phyloP scores from a whole-genome alignment of 2,113 vertebrate species.

The Nestor notabilis region DNA sequence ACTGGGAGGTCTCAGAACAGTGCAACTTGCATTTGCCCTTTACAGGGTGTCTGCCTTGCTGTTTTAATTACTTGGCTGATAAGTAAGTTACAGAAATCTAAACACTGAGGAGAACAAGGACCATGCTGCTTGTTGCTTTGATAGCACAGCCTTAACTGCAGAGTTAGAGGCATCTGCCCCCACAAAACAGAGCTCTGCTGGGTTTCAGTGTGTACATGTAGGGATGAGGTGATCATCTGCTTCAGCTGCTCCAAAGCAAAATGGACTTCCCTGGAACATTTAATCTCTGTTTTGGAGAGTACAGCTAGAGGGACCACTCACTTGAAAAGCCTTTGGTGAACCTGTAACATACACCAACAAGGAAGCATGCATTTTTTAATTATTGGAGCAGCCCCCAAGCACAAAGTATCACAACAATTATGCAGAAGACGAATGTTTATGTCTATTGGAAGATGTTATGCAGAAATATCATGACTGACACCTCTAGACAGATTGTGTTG shows the following conservation, averaged over 20 bases:
- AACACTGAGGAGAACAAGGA: slow-evolving; percentile 13
- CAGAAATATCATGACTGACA: background rate
- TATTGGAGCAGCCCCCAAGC: background rate
- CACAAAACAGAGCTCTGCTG: background rate
- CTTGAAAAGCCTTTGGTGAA: background rate
- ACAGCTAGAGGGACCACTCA: background rate
- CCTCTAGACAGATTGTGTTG: background rate
- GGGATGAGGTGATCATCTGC: background rate
- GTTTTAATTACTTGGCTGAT: slow-evolving; percentile 12
- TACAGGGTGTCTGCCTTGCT: background rate
- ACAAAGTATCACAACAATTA: background rate
- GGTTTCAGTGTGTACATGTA: background rate
- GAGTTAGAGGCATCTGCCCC: background rate
- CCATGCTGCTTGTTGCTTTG: background rate
- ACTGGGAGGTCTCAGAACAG: background rate
- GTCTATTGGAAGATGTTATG: background rate
- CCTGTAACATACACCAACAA: background rate
- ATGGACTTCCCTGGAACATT: background rate
- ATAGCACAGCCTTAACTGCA: background rate
- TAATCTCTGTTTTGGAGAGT: background rate
- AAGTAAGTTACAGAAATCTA: slow-evolving; percentile 7
- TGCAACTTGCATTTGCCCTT: background rate
- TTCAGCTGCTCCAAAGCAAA: background rate
- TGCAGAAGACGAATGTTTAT: background rate
- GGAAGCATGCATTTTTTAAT: background rate